Evolutionary conservation across 2,888 invertebrate species (phyloP), one percentile per base, ranked within the genome.

Genomic region (Chironomus tentans): DNA sequence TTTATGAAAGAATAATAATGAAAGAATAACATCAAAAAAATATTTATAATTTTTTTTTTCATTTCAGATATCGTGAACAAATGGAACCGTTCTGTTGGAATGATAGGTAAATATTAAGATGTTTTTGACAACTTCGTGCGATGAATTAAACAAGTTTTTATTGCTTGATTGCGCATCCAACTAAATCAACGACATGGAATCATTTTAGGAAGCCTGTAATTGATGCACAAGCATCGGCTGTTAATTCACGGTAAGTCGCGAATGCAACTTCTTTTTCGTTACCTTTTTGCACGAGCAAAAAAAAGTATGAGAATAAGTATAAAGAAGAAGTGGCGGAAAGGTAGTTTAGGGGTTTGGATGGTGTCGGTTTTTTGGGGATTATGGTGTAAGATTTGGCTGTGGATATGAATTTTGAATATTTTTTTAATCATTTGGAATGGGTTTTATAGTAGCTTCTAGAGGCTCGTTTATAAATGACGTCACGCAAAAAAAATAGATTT

Each of bases 51-150:
- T 28, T 38, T 65, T 13, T 18, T 13, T n/a, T 65, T 65, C 10
- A 80, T 81, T 89, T 90, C 90, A 94, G 94, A 86, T 94, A 94
- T 84, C 90, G 94, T 78, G 94, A 94, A 79, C 65, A 65, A 65
- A 65, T 24, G 65, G 94, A 94, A 79, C 91, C 93, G 21, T 86
- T 94, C 70, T 94, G 94, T 85, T 94, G 94, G 94, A 91, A 93
- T 72, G 94, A 94, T 85, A 91, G 94, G 94, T 94, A 87, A 89
- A 87, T 81, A 78, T 77, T 78, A 71, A 72, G 72, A 62, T 72
- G 72, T 72, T 61, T 62, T 71, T 71, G 56, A 62, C 72, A 61
- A 72, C 38, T 72, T 65, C 65, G 65, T 65, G 65, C 65, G 21
- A 65, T 65, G 65, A 21, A 65, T 65, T 28, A 71, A 71, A 24